phyloP scores from a whole-genome alignment of 2,888 invertebrate species.

The Hybos culiciformis region DNA sequence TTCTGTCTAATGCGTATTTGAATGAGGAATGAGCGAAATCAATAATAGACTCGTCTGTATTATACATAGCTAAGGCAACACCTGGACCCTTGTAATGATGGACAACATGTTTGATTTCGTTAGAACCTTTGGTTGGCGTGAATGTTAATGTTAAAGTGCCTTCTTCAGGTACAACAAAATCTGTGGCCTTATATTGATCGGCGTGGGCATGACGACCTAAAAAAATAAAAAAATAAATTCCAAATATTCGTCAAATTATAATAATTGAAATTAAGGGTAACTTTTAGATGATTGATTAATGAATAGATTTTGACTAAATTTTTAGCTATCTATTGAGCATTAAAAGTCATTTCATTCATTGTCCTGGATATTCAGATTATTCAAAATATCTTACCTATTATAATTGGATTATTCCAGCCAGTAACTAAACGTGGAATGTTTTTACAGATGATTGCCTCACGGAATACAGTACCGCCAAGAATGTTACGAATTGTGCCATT shows the following conservation, averaged over 20 bases:
- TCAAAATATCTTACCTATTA: too few species aligned
- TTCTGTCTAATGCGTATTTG: slow-evolving; percentile 71
- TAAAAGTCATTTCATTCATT: too few species aligned
- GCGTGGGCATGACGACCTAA: slow-evolving; percentile 96
- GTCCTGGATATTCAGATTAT: too few species aligned
- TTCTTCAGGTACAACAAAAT: slow-evolving; percentile 84
- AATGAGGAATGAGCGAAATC: slow-evolving; percentile 94
- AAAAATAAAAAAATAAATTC: too few species aligned
- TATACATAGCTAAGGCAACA: slow-evolving; percentile 89
- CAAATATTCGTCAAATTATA: too few species aligned
- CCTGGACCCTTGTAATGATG: slow-evolving; percentile 79
- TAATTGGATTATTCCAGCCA: slow-evolving; percentile 92
- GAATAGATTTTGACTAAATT: too few species aligned
- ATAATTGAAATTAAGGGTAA: too few species aligned
- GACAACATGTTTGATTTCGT: slow-evolving; percentile 58
- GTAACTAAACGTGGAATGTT: slow-evolving; percentile 92
- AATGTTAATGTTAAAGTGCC: slow-evolving; percentile 80
- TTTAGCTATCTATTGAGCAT: too few species aligned
- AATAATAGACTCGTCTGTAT: slow-evolving; percentile 85
- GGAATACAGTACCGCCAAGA: slow-evolving; percentile 59
- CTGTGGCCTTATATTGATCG: slow-evolving; percentile 95
- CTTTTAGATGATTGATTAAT: too few species aligned
- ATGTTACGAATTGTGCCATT: slow-evolving; percentile 83
- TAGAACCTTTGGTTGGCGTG: slow-evolving; percentile 46
- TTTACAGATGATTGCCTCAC: slow-evolving; percentile 78